Conservation (phyloP, 2,797 vertebrate species). For the Pelodytes ibericus region DNA sequence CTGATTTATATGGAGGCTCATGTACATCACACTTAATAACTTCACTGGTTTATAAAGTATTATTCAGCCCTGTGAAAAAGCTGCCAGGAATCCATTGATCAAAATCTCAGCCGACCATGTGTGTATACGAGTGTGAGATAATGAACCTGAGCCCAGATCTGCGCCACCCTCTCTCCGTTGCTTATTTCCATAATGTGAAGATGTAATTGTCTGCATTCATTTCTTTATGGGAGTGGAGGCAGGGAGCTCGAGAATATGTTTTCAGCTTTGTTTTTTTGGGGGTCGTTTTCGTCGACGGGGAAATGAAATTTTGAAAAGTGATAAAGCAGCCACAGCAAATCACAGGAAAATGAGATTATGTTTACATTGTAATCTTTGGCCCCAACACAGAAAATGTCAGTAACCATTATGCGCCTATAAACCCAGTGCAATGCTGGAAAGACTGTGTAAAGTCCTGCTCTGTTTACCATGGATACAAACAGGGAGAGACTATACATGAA, state of each 20-base stretch:
- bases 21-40: slow-evolving; percentile 31
- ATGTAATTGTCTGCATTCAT: neutral
- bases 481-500: too few species aligned
- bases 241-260: neutral
- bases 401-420: neutral
- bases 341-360: neutral
- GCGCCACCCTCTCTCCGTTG: neutral
- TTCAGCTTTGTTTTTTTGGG: neutral
- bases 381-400: neutral
- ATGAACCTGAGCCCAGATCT: slow-evolving; percentile 4
- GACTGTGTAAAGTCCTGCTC: neutral
- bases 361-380: neutral
- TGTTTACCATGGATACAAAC: too few species aligned
- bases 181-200: neutral
- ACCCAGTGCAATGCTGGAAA: neutral
- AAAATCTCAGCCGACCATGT: slow-evolving; percentile 10
- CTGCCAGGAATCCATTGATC: slow-evolving; percentile 32
- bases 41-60: slow-evolving; percentile 10
- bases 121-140: slow-evolving; percentile 5
- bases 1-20: slow-evolving; percentile 49
- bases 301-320: neutral
- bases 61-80: slow-evolving; percentile 28
- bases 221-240: neutral
- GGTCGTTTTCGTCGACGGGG: neutral
- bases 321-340: too few species aligned